Conservation (phyloP, 2,113 vertebrate species). For the Seriola rivoliana region DNA sequence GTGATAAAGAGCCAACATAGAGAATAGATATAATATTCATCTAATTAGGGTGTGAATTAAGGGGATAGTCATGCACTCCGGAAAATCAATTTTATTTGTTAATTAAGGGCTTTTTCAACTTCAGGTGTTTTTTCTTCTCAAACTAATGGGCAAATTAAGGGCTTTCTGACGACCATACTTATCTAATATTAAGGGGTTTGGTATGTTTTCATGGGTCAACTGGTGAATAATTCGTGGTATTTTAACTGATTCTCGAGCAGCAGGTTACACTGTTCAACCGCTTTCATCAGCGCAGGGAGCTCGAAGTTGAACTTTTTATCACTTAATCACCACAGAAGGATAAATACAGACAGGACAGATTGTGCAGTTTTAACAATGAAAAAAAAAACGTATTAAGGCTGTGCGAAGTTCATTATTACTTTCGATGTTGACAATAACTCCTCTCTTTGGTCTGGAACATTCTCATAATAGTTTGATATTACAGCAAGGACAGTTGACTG, state of each 20-base stretch:
- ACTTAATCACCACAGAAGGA: neutral
- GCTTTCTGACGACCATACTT: neutral
- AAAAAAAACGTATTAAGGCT: neutral
- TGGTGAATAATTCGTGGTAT: neutral
- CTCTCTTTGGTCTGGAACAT: neutral
- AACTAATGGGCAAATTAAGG: neutral
- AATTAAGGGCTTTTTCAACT: neutral
- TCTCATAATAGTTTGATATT: neutral
- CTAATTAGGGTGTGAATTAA: neutral
- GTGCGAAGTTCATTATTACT: neutral
- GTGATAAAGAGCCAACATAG: neutral
- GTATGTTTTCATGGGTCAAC: neutral
- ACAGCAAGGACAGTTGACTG: neutral
- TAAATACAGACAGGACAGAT: neutral
- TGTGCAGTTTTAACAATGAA: neutral
- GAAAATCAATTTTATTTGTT: neutral
- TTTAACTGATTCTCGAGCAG: neutral
- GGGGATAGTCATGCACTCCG: neutral
- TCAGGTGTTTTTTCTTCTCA: neutral
- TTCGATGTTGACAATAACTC: neutral
- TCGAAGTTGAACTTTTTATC: neutral
- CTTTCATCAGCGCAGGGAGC: neutral
- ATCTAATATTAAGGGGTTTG: neutral
- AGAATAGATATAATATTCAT: neutral
- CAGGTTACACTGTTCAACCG: too few relatives aligned